Evolutionary conservation across 2,113 vertebrate genomes (phyloP).

Genomic region (Menidia beryllina): DNA sequence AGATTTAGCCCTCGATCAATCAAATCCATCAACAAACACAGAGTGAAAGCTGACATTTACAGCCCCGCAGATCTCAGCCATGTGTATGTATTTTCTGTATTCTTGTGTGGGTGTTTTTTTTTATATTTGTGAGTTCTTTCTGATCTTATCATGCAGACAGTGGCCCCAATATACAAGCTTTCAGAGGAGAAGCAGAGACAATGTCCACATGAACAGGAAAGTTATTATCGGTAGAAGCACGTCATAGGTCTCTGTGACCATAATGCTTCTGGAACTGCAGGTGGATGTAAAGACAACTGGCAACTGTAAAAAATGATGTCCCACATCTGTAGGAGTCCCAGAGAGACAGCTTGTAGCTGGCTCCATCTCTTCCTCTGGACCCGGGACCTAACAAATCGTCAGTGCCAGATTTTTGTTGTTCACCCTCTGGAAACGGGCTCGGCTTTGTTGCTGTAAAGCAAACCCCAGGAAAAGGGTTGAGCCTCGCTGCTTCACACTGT

Average conservation of each 20-base stretch:
- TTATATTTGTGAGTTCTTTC: neutral
- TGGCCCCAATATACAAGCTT: slow-evolving; percentile 1
- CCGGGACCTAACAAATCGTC: neutral
- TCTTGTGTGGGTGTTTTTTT: slow-evolving; percentile 1
- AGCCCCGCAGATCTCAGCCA: slow-evolving; percentile 48
- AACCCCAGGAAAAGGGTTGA: neutral
- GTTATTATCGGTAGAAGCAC: neutral
- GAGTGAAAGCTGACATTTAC: slow-evolving; percentile 70
- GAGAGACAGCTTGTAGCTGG: neutral
- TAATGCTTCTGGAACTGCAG: neutral
- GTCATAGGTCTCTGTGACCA: neutral
- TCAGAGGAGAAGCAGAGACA: neutral
- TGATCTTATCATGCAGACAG: neutral
- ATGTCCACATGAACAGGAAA: neutral
- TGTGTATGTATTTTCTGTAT: slow-evolving; percentile 12
- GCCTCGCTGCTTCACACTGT: neutral
- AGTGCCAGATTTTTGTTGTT: neutral
- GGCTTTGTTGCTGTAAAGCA: neutral
- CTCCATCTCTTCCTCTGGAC: neutral
- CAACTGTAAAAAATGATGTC: neutral
- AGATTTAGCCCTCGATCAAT: slow-evolving; percentile 51
- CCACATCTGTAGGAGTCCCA: neutral
- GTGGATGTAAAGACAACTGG: neutral
- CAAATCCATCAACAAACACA: slow-evolving; percentile 69
- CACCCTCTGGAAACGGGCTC: neutral